A percentile compares a stretch with the other conserved stretches of the same genome.
Conservation (phyloP, 2,888 invertebrate genomes). For the Trissolcus japonicus region DNA sequence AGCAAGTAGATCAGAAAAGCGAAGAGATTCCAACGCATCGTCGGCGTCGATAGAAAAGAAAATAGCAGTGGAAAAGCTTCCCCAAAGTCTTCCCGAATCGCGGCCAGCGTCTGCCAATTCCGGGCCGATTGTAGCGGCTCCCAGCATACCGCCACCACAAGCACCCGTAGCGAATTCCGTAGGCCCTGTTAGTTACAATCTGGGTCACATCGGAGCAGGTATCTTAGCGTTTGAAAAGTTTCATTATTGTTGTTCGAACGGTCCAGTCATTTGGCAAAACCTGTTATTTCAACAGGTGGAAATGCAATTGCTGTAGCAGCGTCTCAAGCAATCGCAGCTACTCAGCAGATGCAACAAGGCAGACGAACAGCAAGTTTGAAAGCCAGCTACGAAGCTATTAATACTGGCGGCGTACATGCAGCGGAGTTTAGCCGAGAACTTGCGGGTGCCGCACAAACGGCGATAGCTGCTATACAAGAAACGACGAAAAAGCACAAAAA, state of each 20-base stretch:
- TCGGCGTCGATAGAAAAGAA: constrained; percentile 77
- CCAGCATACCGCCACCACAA: constrained; percentile 69
- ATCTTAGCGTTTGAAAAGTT: background rate
- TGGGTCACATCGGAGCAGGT: constrained; percentile 91
- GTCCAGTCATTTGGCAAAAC: background rate
- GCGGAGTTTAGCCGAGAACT: constrained; percentile 84
- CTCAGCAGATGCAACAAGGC: constrained; percentile 96
- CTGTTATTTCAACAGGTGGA: constrained; percentile 69
- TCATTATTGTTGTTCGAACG: background rate
- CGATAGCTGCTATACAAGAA: constrained; percentile 83
- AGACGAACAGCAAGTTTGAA: constrained; percentile 94
- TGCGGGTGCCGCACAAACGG: constrained; percentile 84
- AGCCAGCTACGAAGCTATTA: constrained; percentile 95
- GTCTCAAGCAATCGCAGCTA: constrained; percentile 96
- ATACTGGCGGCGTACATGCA: constrained; percentile 82
- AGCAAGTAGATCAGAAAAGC: constrained; percentile 83
- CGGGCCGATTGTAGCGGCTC: constrained; percentile 68
- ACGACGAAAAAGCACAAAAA: constrained; percentile 82
- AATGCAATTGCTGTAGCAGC: constrained; percentile 95
- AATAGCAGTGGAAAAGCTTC: constrained; percentile 74
- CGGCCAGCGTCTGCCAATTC: constrained; percentile 73
- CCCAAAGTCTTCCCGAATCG: constrained; percentile 71
- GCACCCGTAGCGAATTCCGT: constrained; percentile 71
- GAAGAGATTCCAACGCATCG: constrained; percentile 83
- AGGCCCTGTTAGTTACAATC: constrained; percentile 80